These are phyloP conservation scores for Scalopus aquaticus DNA, from an alignment of 2,113 vertebrate genomes.

Conservation along the genomic window DNA sequence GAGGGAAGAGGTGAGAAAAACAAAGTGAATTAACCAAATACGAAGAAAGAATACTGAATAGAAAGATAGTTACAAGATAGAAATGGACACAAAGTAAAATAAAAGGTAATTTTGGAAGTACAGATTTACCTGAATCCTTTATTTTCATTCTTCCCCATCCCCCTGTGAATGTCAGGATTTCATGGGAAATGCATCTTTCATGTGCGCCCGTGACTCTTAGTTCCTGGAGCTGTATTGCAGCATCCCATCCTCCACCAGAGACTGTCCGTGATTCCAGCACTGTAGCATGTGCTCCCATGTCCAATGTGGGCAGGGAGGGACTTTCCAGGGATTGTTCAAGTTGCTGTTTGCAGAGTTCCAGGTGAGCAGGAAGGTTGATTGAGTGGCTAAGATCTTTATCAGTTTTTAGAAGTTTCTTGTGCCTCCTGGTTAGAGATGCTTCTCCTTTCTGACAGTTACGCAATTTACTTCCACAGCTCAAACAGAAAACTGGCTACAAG, in stretches of 20 bases:
- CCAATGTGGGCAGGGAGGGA: accelerated
- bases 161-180: neutral
- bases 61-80: neutral
- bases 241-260: neutral
- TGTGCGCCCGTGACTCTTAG: neutral
- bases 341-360: neutral
- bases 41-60: neutral
- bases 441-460: neutral
- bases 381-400: neutral
- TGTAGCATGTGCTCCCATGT: accelerated
- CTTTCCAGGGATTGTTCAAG: neutral
- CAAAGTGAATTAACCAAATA: neutral
- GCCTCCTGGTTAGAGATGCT: neutral
- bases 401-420: neutral
- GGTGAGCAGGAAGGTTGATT: neutral
- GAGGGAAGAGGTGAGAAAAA: neutral
- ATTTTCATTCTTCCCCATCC: neutral
- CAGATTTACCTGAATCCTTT: neutral
- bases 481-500: neutral
- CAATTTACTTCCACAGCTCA: neutral
- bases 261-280: neutral
- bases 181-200: neutral
- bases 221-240: neutral
- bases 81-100: neutral
- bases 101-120: neutral